These are phyloP conservation scores for Eupeodes latifasciatus DNA, from an alignment of 2,888 invertebrate species.

Conservation along the genomic window DNA sequence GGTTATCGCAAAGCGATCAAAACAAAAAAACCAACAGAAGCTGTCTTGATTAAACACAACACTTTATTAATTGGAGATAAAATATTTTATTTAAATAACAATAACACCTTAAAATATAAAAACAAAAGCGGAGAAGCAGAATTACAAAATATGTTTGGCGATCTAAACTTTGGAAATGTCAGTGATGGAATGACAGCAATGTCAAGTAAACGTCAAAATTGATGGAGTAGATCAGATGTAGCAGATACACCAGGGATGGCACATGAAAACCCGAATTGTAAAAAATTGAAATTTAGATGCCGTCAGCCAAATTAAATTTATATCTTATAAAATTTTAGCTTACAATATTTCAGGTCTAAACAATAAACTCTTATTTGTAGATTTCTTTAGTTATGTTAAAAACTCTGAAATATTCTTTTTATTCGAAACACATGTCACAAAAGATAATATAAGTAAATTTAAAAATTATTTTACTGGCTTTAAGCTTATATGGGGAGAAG, in stretches of 20 bases:
- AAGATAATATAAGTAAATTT: constrained; percentile 2
- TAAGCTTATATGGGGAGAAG: not conserved
- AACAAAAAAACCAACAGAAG: constrained; percentile 7
- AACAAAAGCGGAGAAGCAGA: constrained; percentile 10
- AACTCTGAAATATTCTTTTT: too few species aligned
- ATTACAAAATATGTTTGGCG: constrained; percentile 3
- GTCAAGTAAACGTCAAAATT: not conserved
- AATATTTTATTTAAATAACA: constrained; percentile 12
- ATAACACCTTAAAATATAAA: constrained; percentile 13
- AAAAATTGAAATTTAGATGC: constrained; percentile 1
- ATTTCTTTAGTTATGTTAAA: too few species aligned
- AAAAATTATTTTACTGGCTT: constrained; percentile 5
- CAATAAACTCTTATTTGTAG: not conserved
- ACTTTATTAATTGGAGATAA: not conserved
- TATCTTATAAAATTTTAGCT: constrained; percentile 1
- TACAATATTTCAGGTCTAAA: constrained; percentile 3
- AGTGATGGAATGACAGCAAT: not conserved
- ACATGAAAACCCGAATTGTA: constrained; percentile 14
- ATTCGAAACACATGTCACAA: too few species aligned
- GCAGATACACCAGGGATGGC: constrained; percentile 20
- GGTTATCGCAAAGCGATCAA: constrained; percentile 18
- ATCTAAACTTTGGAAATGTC: constrained; percentile 13
- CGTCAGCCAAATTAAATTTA: not conserved
- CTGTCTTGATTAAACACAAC: not conserved
- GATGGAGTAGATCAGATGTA: constrained; percentile 7